Conservation (phyloP, 2,888 invertebrate species). For the Candidula unifasciata region DNA sequence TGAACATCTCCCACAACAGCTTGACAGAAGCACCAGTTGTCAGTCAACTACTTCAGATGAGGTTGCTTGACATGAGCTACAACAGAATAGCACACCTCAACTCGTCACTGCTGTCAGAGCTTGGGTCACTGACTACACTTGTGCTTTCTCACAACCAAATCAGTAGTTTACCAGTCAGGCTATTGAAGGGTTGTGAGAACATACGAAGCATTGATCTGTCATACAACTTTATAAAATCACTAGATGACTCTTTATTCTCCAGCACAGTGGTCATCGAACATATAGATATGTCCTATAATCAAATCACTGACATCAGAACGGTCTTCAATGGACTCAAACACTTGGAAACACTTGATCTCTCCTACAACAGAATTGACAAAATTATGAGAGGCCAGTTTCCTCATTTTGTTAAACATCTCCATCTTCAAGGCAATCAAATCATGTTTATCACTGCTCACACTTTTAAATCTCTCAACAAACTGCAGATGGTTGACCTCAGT, state of each 20-base stretch:
- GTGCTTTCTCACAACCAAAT: conserved; percentile 57
- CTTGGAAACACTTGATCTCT: conserved; percentile 53
- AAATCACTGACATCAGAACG: conserved; percentile 39
- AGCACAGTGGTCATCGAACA: conserved; percentile 53
- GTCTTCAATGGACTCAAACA: conserved; percentile 49
- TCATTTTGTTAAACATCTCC: conserved; percentile 59
- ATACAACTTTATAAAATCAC: conserved; percentile 52
- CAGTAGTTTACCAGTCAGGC: conserved; percentile 51
- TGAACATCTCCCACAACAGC: conserved; percentile 53
- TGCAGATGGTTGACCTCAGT: conserved; percentile 61
- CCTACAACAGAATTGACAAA: conserved; percentile 57
- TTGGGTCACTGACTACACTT: conserved; percentile 54
- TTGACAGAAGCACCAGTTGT: conserved; percentile 37
- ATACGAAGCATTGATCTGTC: conserved; percentile 59
- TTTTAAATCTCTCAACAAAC: conserved; percentile 60
- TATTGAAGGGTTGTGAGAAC: conserved; percentile 59
- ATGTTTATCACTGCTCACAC: conserved; percentile 59
- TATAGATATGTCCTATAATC: conserved; percentile 56
- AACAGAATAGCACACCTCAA: conserved; percentile 56
- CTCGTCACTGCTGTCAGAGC: conserved; percentile 55
- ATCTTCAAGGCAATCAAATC: conserved; percentile 62
- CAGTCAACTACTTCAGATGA: not conserved
- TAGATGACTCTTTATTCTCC: conserved; percentile 52
- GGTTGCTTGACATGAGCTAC: conserved; percentile 57
- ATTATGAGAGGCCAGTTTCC: conserved; percentile 58